Conservation (phyloP, 2,113 vertebrate genomes). For the Bubalus kerabau region DNA sequence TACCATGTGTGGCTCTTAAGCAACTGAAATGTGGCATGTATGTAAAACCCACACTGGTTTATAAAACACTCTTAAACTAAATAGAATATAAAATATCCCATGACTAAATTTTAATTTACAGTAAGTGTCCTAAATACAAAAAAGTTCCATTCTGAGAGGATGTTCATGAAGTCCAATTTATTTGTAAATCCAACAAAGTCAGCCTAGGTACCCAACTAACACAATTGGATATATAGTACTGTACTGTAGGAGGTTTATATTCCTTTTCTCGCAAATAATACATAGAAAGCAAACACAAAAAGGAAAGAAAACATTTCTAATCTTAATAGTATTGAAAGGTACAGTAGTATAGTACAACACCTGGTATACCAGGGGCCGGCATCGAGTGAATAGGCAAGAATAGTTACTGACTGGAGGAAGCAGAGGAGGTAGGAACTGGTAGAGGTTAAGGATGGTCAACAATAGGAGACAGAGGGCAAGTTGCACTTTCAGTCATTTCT, state of each 20-base stretch:
- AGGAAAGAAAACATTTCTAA: background rate
- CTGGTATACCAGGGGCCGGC: background rate
- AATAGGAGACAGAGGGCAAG: background rate
- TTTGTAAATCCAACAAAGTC: background rate
- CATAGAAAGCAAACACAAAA: background rate
- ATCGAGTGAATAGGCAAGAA: accelerated
- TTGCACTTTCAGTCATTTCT: background rate
- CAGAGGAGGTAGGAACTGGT: background rate
- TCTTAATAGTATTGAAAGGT: background rate
- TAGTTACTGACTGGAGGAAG: background rate
- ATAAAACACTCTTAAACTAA: background rate
- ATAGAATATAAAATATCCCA: background rate
- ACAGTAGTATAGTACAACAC: background rate
- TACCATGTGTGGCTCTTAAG: background rate
- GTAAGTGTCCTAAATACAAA: background rate
- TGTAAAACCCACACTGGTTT: background rate
- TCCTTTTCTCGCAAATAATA: background rate
- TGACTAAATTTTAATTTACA: background rate
- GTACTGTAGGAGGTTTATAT: background rate
- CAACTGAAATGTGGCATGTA: background rate
- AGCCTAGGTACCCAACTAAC: background rate
- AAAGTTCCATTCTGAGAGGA: background rate
- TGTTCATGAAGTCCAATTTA: background rate
- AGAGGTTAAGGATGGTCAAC: background rate
- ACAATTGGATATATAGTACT: background rate